Base-by-base conservation (phyloP, 2,113 vertebrate species). In the Ammodytes dubius region DNA sequence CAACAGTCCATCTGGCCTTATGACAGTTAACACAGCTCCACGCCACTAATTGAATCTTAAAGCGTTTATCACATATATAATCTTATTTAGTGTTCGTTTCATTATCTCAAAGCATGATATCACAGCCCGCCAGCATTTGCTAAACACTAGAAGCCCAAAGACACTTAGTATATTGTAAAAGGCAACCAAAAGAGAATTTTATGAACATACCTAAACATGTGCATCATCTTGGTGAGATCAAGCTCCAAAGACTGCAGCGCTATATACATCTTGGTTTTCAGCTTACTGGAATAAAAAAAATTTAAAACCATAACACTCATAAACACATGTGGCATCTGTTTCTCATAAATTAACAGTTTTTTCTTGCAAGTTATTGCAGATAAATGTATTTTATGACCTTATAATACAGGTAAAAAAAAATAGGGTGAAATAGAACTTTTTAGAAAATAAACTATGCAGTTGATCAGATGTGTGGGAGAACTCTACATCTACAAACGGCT, bases 231-330 rank as follows among this genome's bases (percentile, higher is more conserved):
- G 43, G 97, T 97, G 67, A 99, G 97, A 91, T 99, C 98, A 85
- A 99, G 90, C 92, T 99, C 98, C 89, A 99, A 91, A 73, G 98
- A 99, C 59, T 99, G 98, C 71, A 99, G 96, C 52, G 98, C 97
- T 80, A 99, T 95, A 81, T 99, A 99, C 97, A 99, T 99, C 94
- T 99, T 99, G 45, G 97, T 99, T 95, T 99, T 99, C 65, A 98
- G 93, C 95, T 99, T 99, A 95, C 98, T 99, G 79, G 40, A 85
- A 82, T 15, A 82, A 27, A 89, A 5, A 81, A 57, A 65, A 1
- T 37, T 4, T 1, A 58, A 67, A 9, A 68, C 9, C 27, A 53
- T 12, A 49, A 58, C 0, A 47, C 15, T 43, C 4, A 52, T 40
- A 8, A 17, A 65, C 6, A n/a, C 9, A 40, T 19, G 1, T 40